These are phyloP conservation scores for Acromyrmex heyeri DNA, from an alignment of 1,140 invertebrate species.

Conservation along the genomic window DNA sequence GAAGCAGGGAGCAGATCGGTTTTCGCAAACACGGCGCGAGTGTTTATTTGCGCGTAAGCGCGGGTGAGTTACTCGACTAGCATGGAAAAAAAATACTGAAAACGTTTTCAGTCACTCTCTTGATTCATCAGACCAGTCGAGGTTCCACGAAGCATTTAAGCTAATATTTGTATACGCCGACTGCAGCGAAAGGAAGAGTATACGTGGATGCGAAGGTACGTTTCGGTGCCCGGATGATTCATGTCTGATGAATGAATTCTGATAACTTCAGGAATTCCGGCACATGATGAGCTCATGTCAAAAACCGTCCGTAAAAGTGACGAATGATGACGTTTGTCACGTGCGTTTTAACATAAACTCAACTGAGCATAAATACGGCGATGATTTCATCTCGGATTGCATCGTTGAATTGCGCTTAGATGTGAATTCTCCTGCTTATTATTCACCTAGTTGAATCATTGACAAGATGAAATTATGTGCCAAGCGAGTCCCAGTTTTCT, in stretches of 20 bases:
- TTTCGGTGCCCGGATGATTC: conserved; percentile 40
- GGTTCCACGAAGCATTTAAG: conserved; percentile 44
- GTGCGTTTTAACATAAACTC: conserved; percentile 22
- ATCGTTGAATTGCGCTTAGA: conserved; percentile 3
- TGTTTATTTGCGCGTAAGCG: conserved; percentile 35
- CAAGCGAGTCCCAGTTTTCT: background rate
- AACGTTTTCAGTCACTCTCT: conserved; percentile 26
- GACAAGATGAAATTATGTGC: background rate
- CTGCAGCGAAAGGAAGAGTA: background rate
- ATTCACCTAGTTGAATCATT: conserved; percentile 1
- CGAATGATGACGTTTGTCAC: conserved; percentile 24
- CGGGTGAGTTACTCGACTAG: background rate
- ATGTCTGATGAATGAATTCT: conserved; percentile 43
- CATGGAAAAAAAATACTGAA: conserved; percentile 6
- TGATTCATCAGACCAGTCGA: conserved; percentile 8
- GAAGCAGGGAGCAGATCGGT: background rate
- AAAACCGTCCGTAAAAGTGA: conserved; percentile 40
- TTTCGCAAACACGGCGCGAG: conserved; percentile 31
- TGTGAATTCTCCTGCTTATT: conserved; percentile 22
- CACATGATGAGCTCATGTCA: conserved; percentile 43
- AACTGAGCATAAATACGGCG: conserved; percentile 15
- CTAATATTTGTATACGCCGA: conserved; percentile 51
- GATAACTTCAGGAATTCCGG: conserved; percentile 27
- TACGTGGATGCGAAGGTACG: background rate
- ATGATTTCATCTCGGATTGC: conserved; percentile 39